Percentiles rank a stretch among this genome's conserved stretches.
Evolutionary conservation across 2,797 vertebrate species (phyloP).

Genomic region (Pelochelys cantorii): DNA sequence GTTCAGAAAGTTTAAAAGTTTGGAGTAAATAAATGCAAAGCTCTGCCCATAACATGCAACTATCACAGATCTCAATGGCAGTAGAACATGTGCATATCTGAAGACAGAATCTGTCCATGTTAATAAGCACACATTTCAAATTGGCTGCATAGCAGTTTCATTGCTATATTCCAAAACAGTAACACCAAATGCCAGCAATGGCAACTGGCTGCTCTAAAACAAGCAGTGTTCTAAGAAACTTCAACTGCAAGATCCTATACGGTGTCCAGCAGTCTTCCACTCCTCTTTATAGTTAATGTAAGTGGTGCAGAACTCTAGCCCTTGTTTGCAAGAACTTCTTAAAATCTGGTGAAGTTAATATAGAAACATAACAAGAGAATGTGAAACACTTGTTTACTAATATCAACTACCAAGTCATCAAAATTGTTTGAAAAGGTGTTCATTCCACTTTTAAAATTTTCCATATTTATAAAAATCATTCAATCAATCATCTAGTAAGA

Average conservation of each 20-base stretch:
- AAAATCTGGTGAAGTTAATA: neutral
- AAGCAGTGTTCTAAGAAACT: neutral
- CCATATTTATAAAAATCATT: neutral
- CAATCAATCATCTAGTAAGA: neutral
- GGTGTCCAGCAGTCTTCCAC: neutral
- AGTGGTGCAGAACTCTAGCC: neutral
- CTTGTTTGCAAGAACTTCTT: neutral
- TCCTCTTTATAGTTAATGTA: neutral
- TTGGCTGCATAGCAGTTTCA: neutral
- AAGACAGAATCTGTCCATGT: neutral
- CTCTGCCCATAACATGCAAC: neutral
- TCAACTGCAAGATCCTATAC: neutral
- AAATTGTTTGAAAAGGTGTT: neutral
- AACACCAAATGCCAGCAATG: neutral
- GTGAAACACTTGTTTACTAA: neutral
- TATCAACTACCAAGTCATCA: neutral
- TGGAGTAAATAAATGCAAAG: neutral
- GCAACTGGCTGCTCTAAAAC: neutral
- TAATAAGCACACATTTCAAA: neutral
- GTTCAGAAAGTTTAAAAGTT: neutral
- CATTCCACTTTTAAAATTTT: neutral
- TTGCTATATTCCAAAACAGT: neutral
- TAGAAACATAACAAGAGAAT: neutral
- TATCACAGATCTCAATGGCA: neutral
- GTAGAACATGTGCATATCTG: neutral